phyloP scores from a whole-genome alignment of 1,140 invertebrate genomes.

The Leptestheria dahalacensis region DNA sequence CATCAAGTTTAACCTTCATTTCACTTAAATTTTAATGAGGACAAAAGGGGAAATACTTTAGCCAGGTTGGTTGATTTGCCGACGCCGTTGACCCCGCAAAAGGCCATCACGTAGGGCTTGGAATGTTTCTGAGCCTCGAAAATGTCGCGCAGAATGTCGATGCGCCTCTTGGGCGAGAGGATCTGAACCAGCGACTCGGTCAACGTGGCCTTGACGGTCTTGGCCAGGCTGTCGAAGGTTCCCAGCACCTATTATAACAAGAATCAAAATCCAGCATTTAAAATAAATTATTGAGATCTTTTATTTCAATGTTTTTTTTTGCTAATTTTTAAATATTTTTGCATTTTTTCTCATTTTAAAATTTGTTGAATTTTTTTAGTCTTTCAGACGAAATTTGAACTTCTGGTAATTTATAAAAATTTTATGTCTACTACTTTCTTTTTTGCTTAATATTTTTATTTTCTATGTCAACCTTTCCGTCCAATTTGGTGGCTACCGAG shows the following conservation, averaged over 20 bases:
- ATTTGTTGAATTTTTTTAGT: too few relatives aligned
- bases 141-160: constrained; percentile 94
- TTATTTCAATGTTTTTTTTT: background rate
- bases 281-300: background rate
- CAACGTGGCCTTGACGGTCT: constrained; percentile 62
- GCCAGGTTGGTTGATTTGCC: constrained; percentile 99
- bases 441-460: background rate
- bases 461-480: constrained; percentile 76
- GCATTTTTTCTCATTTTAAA: background rate
- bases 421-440: background rate
- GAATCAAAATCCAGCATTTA: background rate
- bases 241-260: constrained; percentile 42
- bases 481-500: constrained; percentile 78
- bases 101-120: constrained; percentile 88
- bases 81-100: constrained; percentile 99
- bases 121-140: constrained; percentile 64
- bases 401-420: background rate
- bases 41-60: constrained; percentile 40
- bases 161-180: constrained; percentile 79
- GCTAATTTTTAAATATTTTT: constrained; percentile 2
- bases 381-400: background rate
- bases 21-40: too few relatives aligned
- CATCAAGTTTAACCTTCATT: background rate
- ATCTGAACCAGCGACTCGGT: constrained; percentile 78
- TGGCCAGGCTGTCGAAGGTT: constrained; percentile 80